Percentiles rank a stretch among this genome's conserved stretches.
Conservation (phyloP, 2,113 vertebrate species). For the Phalacrocorax aristotelis region DNA sequence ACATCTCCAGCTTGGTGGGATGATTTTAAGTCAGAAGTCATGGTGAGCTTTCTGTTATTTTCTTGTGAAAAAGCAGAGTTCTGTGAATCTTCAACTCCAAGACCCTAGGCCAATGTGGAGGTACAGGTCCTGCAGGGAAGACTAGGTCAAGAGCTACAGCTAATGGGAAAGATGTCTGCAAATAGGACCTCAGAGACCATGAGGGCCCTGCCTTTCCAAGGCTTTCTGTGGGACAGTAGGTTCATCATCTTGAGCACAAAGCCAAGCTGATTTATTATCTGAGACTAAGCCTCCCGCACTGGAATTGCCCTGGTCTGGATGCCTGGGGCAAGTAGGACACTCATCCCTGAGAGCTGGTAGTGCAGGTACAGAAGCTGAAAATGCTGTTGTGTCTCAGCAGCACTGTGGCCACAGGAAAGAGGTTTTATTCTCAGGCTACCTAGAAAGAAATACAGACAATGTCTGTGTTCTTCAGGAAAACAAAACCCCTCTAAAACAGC, state of each 20-base stretch:
- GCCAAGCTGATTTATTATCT: not conserved
- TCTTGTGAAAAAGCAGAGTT: not conserved
- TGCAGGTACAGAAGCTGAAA: not conserved
- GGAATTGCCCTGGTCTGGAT: not conserved
- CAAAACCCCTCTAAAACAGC: not conserved
- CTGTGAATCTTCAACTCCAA: not conserved
- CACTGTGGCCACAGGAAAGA: not conserved
- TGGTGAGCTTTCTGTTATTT: not conserved
- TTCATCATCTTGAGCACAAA: not conserved
- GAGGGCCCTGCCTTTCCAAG: fast-evolving
- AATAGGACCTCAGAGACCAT: not conserved
- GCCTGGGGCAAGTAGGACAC: not conserved
- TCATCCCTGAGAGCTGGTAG: fast-evolving
- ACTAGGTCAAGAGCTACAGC: not conserved
- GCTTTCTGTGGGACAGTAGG: not conserved
- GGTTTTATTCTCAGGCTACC: not conserved
- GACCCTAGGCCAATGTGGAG: not conserved
- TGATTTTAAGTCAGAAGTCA: not conserved
- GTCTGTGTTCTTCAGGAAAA: not conserved
- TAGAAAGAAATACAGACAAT: not conserved
- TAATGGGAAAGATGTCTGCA: not conserved
- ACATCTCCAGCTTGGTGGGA: not conserved
- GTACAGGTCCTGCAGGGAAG: not conserved
- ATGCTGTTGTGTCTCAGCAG: fast-evolving
- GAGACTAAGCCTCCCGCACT: not conserved